phyloP scores from a whole-genome alignment of 92 coral and sea anemone species.

The Zoanthus solanderi region DNA sequence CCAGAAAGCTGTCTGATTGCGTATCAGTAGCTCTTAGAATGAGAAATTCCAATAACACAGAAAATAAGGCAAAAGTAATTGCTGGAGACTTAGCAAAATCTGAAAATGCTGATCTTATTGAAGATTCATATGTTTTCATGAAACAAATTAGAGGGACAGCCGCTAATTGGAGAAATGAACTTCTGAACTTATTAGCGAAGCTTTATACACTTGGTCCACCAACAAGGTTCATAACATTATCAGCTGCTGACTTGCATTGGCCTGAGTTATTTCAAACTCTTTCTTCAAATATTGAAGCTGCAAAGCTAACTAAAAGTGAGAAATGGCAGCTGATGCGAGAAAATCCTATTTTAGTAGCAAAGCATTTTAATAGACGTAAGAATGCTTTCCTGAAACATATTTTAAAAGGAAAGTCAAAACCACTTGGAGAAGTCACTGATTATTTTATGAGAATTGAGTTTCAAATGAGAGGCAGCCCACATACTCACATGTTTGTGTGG shows the following conservation, averaged over 20 bases:
- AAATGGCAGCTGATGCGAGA: constrained; percentile 47
- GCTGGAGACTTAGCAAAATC: constrained; percentile 52
- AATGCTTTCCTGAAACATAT: constrained; percentile 53
- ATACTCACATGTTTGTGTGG: constrained; percentile 68
- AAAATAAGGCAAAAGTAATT: constrained; percentile 31
- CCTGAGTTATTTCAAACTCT: constrained; percentile 43
- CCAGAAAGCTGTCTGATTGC: constrained; percentile 54
- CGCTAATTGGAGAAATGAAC: constrained; percentile 62
- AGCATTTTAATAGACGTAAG: constrained; percentile 57
- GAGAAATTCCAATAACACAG: constrained; percentile 30
- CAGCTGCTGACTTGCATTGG: constrained; percentile 68
- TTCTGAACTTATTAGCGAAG: constrained; percentile 36
- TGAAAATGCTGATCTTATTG: constrained; percentile 50
- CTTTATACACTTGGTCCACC: constrained; percentile 34
- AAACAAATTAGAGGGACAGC: constrained; percentile 57
- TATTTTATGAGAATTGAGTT: constrained; percentile 23
- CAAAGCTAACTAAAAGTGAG: constrained; percentile 24
- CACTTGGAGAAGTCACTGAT: constrained; percentile 16
- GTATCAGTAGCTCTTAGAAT: constrained; percentile 63
- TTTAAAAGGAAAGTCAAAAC: constrained; percentile 54
- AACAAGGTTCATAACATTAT: constrained; percentile 67
- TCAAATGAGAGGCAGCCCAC: constrained; percentile 67
- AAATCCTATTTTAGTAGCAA: constrained; percentile 57
- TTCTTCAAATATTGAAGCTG: constrained; percentile 17
- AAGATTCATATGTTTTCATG: constrained; percentile 62